Evolutionary conservation across 53 echinoderm and acorn worm species (phyloP).

Genomic region (Hippasteria phrygiana): DNA sequence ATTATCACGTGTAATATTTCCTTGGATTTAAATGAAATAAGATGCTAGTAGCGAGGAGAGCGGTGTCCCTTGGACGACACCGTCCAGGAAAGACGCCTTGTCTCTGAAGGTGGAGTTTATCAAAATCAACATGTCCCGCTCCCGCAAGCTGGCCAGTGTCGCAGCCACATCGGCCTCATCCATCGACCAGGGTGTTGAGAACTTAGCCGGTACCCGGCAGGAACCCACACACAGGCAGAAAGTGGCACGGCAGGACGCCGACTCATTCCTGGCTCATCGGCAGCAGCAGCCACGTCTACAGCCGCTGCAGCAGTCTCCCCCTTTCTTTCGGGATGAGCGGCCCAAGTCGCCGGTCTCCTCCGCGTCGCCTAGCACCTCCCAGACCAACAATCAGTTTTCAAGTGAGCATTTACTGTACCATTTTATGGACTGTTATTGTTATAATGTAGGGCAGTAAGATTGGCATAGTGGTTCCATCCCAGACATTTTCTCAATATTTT

Average conservation of each 20-base stretch:
- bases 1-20: no score
- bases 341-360: conserved; percentile 50
- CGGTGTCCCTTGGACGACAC: conserved; percentile 34
- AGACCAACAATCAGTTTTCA: conserved; percentile 84
- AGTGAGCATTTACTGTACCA: conserved; percentile 63
- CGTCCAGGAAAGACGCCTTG: conserved; percentile 86
- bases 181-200: conserved; percentile 22
- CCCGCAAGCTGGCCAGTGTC: conserved; percentile 59
- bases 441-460: no score
- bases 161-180: conserved; percentile 41
- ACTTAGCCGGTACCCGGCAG: conserved; percentile 31
- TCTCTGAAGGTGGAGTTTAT: conserved; percentile 90
- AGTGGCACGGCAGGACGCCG: background rate
- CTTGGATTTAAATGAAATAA: no score
- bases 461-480: no score
- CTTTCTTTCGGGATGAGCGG: conserved; percentile 27
- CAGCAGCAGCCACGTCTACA: conserved; percentile 28
- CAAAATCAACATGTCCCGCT: conserved; percentile 85
- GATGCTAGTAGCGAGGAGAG: conserved; percentile 46
- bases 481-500: no score
- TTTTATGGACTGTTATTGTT: no score
- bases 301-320: conserved; percentile 49
- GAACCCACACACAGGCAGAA: conserved; percentile 28
- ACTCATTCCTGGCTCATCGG: background rate
- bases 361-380: conserved; percentile 56